Evolutionary conservation across 2,888 invertebrate genomes (phyloP), one percentile per base, ranked within the genome.

Genomic region (Siphonodentalium dalli): DNA sequence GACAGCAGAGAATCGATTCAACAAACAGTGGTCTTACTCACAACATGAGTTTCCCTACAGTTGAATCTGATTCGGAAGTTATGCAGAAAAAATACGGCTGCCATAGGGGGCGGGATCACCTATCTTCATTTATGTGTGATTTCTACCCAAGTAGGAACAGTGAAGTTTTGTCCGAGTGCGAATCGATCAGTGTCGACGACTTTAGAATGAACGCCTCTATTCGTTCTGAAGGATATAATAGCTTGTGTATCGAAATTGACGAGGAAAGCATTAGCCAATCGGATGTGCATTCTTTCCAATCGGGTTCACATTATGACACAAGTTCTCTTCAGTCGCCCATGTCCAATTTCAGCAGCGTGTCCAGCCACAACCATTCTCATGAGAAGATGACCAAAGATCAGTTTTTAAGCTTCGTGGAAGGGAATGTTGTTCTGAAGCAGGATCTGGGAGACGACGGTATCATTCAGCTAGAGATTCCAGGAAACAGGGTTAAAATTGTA

Each of bases 141-240:
- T n/a, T n/a, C n/a, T n/a, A n/a, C n/a, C n/a, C n/a, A 2, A 63
- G 67, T 45, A 53, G 60, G 28, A 47, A 54, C 9, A 62, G 65
- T 29, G 56, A 58, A 13, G 33, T 63, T 18, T 67, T 65, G 13
- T 68, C 68, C 31, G 66, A 66, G 44, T 66, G 69, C 63, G 69
- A 71, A 43, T 61, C 68, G n/a, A 71, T 71, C 23, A 63, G 65
- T 45, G 68, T 73, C 42, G 73, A 74, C 47, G 71, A 74, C 54
- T 65, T 67, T 23, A 65, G 65, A 42, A 60, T 74, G 64, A 69
- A 69, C 53, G 72, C 71, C 38, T 59, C 63, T 26, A 69, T 74
- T 24, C 53, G 71, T 45, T 69, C 72, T 9, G 71, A 71, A 57
- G 73, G 71, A 21, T 65, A 65, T 48, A 72, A 72, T 51, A 72